Evolutionary conservation across 2,888 invertebrate species (phyloP), one percentile per base, ranked within the genome.

Genomic region (Ptychoptera albimana): DNA sequence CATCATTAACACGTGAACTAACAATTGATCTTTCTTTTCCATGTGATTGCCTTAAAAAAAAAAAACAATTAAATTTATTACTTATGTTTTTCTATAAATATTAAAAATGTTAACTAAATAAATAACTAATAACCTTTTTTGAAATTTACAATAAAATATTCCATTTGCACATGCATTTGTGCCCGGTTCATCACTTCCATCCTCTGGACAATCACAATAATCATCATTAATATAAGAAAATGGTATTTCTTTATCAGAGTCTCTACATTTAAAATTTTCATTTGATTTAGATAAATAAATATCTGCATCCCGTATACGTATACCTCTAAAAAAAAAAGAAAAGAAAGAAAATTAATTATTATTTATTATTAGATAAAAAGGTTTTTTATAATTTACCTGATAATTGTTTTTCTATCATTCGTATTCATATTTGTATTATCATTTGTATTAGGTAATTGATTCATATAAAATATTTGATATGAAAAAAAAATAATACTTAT

Each of bases 121-220:
- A 8, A 12, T 6, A n/a, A 39, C 6, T 34, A 42, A 16, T 29
- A 16, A 42, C 42, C 42, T 5, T 8, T 36, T 32, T 73, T 87
- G 64, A 57, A 67, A 61, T 47, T 70, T 68, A 66, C 96, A 96
- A 59, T 82, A 82, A 66, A 93, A 96, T 36, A 72, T 68, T 3
- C 91, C 88, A 59, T 80, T 78, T 0, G 74, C 66, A 63, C 96
- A 96, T 8, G 96, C 96, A 56, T 78, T 78, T 8, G 94, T 96
- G 48, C 92, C 91, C 39, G 82, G 80, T 60, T 83, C 79, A 55
- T 83, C 83, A 37, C 78, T 75, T 10, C 77, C 79, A 64, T 84
- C 89, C 52, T 71, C 61, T 45, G 59, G 58, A 66, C 89, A 89
- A 61, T 89, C 89, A 69, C 89, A 89, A 57, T 77, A 89, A 60